A percentile compares a stretch with the other conserved stretches of the same genome.
Conservation (phyloP, 2,888 invertebrate genomes). For the Anodontia alba region DNA sequence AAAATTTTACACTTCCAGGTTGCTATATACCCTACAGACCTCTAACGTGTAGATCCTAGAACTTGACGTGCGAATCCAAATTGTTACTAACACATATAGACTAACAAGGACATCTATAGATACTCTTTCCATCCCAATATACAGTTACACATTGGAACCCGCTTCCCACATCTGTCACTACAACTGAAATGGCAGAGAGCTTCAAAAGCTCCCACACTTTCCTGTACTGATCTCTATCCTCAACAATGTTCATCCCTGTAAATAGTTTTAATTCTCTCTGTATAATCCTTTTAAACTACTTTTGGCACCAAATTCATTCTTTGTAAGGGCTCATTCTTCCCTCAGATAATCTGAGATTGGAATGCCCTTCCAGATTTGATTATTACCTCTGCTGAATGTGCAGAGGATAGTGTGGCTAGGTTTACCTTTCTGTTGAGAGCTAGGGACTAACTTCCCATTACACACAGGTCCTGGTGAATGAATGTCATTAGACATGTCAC, state of each 20-base stretch:
- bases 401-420: too few relatives aligned
- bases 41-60: neutral
- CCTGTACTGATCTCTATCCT: slow-evolving; percentile 1
- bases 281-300: neutral
- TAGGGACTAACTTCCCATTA: too few relatives aligned
- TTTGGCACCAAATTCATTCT: neutral
- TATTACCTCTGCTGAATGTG: too few relatives aligned
- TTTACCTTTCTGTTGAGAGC: too few relatives aligned
- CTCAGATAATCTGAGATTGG: too few relatives aligned
- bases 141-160: slow-evolving; percentile 3
- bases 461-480: too few relatives aligned
- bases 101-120: neutral
- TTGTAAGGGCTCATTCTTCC: too few relatives aligned
- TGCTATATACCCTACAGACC: slow-evolving; percentile 21
- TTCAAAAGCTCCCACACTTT: slow-evolving; percentile 17
- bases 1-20: slow-evolving; percentile 20
- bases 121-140: slow-evolving; percentile 1
- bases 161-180: neutral
- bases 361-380: too few relatives aligned
- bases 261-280: neutral
- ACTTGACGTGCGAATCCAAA: neutral
- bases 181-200: neutral
- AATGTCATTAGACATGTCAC: too few relatives aligned
- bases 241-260: neutral
- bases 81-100: neutral